A percentile compares a stretch with the other conserved stretches of the same genome.
phyloP scores from a whole-genome alignment of 1,140 invertebrate genomes.

The Penaeus indicus region DNA sequence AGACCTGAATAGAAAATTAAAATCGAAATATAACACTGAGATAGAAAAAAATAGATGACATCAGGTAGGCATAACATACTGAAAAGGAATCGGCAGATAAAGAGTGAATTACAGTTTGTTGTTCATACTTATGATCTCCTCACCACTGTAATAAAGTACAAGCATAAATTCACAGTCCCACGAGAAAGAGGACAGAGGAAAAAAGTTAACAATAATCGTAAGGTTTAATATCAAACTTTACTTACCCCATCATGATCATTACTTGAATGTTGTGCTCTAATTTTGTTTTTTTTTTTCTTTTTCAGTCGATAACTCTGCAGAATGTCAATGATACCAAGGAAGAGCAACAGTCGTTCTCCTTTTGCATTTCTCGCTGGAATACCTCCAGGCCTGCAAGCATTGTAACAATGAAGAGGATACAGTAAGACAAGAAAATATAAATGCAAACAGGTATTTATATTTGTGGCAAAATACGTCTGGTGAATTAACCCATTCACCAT shows the following conservation, averaged over 20 bases:
- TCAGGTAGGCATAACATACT: too few relatives aligned
- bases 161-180: too few relatives aligned
- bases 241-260: conserved; percentile 97
- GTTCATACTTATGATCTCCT: too few relatives aligned
- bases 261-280: conserved; percentile 98
- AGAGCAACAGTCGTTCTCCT: conserved; percentile 96
- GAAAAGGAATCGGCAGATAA: conserved; percentile 37
- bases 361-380: conserved; percentile 97
- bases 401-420: conserved; percentile 19
- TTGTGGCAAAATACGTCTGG: too few relatives aligned
- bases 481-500: too few relatives aligned
- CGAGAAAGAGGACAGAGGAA: too few relatives aligned
- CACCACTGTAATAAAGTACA: too few relatives aligned
- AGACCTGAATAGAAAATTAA: too few relatives aligned
- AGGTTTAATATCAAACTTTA: conserved; percentile 65
- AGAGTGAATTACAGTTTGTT: conserved; percentile 15
- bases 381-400: conserved; percentile 85
- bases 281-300: too few relatives aligned
- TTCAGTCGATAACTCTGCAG: conserved; percentile 96
- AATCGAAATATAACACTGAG: too few relatives aligned
- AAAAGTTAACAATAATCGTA: too few relatives aligned
- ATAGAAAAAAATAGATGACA: too few relatives aligned
- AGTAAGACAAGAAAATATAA: background rate
- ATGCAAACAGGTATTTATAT: background rate
- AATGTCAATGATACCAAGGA: conserved; percentile 98